Percentiles rank a stretch among this genome's conserved stretches.
phyloP scores from a whole-genome alignment of 2,797 vertebrate genomes.

The Pangasius larnaudii region DNA sequence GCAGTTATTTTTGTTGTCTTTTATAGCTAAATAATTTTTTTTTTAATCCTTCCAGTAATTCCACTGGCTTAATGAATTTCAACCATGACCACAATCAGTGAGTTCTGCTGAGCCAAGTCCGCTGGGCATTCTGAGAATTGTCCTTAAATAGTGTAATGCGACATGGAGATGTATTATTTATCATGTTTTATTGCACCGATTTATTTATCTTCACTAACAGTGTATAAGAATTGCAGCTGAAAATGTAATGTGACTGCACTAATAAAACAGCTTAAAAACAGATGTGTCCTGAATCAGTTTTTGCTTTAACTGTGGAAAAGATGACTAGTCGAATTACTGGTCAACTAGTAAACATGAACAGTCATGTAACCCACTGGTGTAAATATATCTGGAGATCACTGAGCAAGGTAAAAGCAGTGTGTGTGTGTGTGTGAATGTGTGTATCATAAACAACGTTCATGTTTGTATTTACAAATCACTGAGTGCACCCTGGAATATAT shows the following conservation, averaged over 20 bases:
- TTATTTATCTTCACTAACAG: neutral
- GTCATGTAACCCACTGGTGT: neutral
- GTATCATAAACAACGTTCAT: neutral
- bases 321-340: neutral
- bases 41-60: too few relatives aligned
- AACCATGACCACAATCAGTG: neutral
- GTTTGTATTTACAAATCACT: neutral
- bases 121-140: neutral
- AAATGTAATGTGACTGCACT: neutral
- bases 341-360: neutral
- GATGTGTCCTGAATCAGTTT: neutral
- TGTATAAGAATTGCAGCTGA: neutral
- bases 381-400: neutral
- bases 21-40: neutral
- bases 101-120: neutral
- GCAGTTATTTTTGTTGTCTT: neutral
- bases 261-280: neutral
- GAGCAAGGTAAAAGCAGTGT: neutral
- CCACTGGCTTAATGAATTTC: neutral
- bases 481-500: neutral
- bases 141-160: neutral
- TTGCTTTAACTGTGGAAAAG: neutral
- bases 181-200: neutral
- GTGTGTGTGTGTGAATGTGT: too few relatives aligned
- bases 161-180: neutral